Evolutionary conservation across 2,888 invertebrate species (phyloP).

Genomic region (Choristoneura rosaceana): DNA sequence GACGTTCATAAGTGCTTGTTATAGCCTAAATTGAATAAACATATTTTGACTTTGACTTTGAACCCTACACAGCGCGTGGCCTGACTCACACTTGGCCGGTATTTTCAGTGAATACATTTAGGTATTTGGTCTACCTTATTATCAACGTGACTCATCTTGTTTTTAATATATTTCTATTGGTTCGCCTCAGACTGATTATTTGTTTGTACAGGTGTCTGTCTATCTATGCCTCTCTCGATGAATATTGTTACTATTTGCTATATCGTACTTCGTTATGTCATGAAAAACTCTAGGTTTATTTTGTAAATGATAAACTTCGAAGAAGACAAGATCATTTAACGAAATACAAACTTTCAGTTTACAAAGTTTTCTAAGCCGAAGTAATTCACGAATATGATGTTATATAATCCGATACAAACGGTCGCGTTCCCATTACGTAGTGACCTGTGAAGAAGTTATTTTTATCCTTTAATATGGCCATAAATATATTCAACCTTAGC

Average conservation of each 20-base stretch:
- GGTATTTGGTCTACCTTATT: not conserved
- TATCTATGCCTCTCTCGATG: not conserved
- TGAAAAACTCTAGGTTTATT: no score
- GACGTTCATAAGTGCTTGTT: no score
- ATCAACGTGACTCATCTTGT: not conserved
- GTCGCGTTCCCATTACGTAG: not conserved
- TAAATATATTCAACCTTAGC: not conserved
- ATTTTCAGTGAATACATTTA: no score
- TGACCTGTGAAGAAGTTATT: slow-evolving; percentile 1
- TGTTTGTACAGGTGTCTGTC: slow-evolving; percentile 1
- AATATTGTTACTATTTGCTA: slow-evolving; percentile 4
- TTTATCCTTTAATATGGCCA: not conserved
- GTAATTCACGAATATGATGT: no score
- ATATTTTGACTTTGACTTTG: no score
- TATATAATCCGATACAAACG: not conserved
- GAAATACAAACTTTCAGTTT: no score
- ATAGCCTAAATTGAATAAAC: no score
- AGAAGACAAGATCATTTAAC: no score
- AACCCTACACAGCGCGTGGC: no score
- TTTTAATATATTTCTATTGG: not conserved
- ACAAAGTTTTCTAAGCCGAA: no score
- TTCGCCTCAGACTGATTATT: not conserved
- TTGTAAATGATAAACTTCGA: no score
- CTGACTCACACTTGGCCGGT: no score
- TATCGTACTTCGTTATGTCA: not conserved